Percentiles rank a stretch among this genome's conserved stretches.
These are phyloP conservation scores for Pocillopora grandis DNA, from an alignment of 92 coral and sea anemone genomes.

Conservation along the genomic window DNA sequence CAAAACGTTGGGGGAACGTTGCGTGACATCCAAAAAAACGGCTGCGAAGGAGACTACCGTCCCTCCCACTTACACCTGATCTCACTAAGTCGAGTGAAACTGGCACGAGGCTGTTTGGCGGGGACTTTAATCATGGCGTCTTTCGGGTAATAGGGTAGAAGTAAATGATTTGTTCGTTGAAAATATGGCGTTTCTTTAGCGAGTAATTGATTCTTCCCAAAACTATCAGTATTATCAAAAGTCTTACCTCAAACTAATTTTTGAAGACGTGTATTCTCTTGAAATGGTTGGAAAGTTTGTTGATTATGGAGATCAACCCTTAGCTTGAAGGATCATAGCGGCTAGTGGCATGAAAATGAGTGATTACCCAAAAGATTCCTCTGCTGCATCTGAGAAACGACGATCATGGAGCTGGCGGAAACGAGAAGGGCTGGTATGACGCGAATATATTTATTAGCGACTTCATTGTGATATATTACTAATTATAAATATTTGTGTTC, in stretches of 20 bases:
- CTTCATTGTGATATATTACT: neutral
- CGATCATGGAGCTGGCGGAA: conserved; percentile 86
- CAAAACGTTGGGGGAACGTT: too few species aligned
- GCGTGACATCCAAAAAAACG: neutral
- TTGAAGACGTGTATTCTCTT: neutral
- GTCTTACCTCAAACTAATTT: neutral
- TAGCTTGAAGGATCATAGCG: conserved; percentile 2
- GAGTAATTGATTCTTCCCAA: neutral
- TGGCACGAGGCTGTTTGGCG: conserved; percentile 45
- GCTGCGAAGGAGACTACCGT: neutral
- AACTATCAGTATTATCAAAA: neutral
- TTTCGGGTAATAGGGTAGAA: neutral
- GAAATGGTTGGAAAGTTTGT: too few species aligned
- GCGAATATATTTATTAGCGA: neutral
- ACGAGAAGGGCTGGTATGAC: conserved; percentile 67
- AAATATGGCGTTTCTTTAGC: too few species aligned
- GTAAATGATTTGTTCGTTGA: neutral
- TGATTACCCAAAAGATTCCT: conserved; percentile 15
- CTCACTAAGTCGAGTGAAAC: neutral
- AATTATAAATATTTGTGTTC: neutral
- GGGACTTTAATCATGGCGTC: conserved; percentile 65
- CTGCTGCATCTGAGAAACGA: conserved; percentile 29
- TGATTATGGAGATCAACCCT: neutral
- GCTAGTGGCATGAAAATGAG: neutral
- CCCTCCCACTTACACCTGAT: neutral